Evolutionary conservation across 1,140 invertebrate genomes (phyloP).

Genomic region (Cotesia chilonis): DNA sequence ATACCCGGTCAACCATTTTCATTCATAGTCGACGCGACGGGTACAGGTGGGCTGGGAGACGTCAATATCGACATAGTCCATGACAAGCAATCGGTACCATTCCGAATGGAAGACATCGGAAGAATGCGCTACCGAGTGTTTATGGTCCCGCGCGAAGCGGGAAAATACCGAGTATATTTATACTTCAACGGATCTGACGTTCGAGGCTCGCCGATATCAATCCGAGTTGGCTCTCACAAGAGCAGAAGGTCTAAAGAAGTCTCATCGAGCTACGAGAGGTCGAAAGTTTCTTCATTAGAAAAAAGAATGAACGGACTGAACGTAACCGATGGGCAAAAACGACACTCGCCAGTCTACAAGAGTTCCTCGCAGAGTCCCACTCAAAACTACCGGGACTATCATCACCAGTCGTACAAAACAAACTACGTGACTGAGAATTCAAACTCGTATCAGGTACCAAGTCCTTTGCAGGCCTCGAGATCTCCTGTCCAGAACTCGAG

Average conservation of each 20-base stretch:
- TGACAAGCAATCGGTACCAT: slow-evolving; percentile 83
- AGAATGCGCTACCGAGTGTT: slow-evolving; percentile 85
- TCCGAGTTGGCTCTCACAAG: slow-evolving; percentile 78
- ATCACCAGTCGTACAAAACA: slow-evolving; percentile 49
- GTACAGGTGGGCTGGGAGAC: slow-evolving; percentile 87
- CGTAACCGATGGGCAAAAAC: slow-evolving; percentile 49
- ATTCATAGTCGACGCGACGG: slow-evolving; percentile 84
- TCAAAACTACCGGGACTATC: slow-evolving; percentile 49
- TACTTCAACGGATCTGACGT: slow-evolving; percentile 96
- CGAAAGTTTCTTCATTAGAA: slow-evolving; percentile 56
- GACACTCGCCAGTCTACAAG: slow-evolving; percentile 51
- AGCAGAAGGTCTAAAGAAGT: slow-evolving; percentile 60
- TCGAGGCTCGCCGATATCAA: slow-evolving; percentile 86
- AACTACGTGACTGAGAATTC: slow-evolving; percentile 52
- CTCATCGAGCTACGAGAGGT: slow-evolving; percentile 52
- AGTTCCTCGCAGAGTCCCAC: slow-evolving; percentile 50
- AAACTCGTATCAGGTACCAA: slow-evolving; percentile 47
- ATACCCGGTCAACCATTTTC: slow-evolving; percentile 80
- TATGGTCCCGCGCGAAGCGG: slow-evolving; percentile 87
- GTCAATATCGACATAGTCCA: slow-evolving; percentile 89
- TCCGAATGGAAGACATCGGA: slow-evolving; percentile 83
- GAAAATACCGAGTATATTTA: slow-evolving; percentile 92
- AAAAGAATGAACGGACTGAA: slow-evolving; percentile 60
- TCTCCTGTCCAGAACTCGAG: slow-evolving; percentile 51
- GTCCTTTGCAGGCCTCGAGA: slow-evolving; percentile 47